Conservation (phyloP, 92 coral and sea anemone genomes). For the Chrysogorgia sp. region DNA sequence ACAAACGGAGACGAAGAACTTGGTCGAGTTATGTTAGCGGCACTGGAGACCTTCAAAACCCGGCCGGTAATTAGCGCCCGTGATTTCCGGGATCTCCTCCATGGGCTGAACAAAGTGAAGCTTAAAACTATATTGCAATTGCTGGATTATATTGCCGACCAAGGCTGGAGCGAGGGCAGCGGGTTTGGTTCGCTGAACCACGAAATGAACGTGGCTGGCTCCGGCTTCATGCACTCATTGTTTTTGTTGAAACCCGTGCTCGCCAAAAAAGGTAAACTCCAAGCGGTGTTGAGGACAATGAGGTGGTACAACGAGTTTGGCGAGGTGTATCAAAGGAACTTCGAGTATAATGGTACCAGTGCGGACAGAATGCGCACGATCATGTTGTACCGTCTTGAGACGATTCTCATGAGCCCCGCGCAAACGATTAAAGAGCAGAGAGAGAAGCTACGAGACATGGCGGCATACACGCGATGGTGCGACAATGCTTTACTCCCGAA, state of each 20-base stretch:
- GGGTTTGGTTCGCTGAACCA: slow-evolving; percentile 74
- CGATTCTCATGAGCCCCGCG: slow-evolving; percentile 61
- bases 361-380: slow-evolving; percentile 77
- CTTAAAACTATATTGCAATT: slow-evolving; percentile 12
- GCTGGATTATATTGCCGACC: slow-evolving; percentile 42
- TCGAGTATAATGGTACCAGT: slow-evolving; percentile 69
- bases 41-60: not conserved
- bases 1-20: not conserved
- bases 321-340: slow-evolving; percentile 68
- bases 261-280: slow-evolving; percentile 27
- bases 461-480: slow-evolving; percentile 64
- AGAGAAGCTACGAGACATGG: slow-evolving; percentile 61
- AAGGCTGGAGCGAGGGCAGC: slow-evolving; percentile 79
- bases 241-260: slow-evolving; percentile 54
- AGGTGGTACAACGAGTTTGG: slow-evolving; percentile 76
- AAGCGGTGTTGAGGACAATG: slow-evolving; percentile 44
- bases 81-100: not conserved
- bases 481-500: slow-evolving; percentile 64
- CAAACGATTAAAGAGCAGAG: slow-evolving; percentile 34
- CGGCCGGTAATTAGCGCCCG: not conserved
- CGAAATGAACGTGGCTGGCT: slow-evolving; percentile 65
- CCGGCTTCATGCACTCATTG: slow-evolving; percentile 69
- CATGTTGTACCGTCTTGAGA: slow-evolving; percentile 60
- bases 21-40: not conserved
- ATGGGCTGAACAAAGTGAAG: not conserved